These are phyloP conservation scores for zebrafish (Danio rerio) DNA, from an alignment of 2,113 vertebrate genomes.

Conservation along the genomic window DNA sequence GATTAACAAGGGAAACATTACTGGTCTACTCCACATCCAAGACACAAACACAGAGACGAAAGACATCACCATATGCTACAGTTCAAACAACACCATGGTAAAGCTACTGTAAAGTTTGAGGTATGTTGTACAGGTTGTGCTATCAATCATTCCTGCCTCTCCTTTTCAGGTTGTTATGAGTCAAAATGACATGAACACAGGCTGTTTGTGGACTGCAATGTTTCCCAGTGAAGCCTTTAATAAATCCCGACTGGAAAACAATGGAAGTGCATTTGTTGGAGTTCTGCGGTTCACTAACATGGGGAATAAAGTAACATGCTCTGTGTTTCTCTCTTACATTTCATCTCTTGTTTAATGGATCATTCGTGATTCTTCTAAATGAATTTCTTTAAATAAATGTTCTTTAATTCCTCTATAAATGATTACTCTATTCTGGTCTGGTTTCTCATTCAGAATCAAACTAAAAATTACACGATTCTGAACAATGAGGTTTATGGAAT, in stretches of 20 bases:
- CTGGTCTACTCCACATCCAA: neutral
- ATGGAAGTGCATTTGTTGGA: neutral
- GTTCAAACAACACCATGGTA: neutral
- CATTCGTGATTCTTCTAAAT: no score
- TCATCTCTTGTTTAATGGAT: no score
- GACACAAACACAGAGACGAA: neutral
- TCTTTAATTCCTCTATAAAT: neutral
- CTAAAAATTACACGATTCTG: neutral
- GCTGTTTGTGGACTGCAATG: neutral
- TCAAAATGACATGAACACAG: neutral
- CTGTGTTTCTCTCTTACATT: neutral
- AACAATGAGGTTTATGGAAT: constrained; percentile 20
- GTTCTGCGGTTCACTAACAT: constrained; percentile 9
- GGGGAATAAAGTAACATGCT: neutral
- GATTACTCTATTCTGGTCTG: neutral
- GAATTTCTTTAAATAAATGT: neutral
- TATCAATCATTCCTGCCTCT: no score
- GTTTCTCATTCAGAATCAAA: neutral
- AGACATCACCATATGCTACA: neutral
- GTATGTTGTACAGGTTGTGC: no score
- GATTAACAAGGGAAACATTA: neutral
- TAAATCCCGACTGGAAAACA: neutral
- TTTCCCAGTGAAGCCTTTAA: neutral
- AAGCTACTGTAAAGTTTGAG: no score
- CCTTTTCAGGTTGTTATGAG: neutral